Conservation (phyloP, 92 coral and sea anemone genomes). For the Porites rus region DNA sequence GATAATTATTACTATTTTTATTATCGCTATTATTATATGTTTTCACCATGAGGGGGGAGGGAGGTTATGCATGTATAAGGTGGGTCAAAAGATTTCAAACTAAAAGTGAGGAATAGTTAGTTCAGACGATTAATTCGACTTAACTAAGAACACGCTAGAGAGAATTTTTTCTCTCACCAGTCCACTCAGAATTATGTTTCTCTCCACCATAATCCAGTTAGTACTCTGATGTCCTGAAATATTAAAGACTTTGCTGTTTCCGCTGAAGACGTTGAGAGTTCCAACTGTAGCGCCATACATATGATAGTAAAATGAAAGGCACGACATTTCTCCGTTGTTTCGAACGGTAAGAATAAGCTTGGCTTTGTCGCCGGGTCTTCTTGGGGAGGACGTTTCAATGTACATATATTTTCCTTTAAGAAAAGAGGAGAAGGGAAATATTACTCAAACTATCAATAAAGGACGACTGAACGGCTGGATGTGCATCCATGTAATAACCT, state of each 20-base stretch:
- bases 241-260: background rate
- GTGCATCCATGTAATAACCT: too few species aligned
- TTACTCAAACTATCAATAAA: too few species aligned
- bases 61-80: too few species aligned
- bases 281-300: conserved; percentile 22
- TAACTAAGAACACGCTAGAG: too few species aligned
- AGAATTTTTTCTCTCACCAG: background rate
- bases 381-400: conserved; percentile 17
- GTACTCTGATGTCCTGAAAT: background rate
- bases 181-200: background rate
- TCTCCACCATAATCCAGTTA: conserved; percentile 1
- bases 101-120: too few species aligned
- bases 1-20: too few species aligned
- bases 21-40: too few species aligned
- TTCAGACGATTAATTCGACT: too few species aligned
- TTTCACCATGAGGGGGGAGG: too few species aligned
- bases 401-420: conserved; percentile 4
- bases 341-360: background rate
- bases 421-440: background rate
- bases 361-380: conserved; percentile 26
- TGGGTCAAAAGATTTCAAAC: too few species aligned
- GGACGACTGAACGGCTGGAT: too few species aligned
- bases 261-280: conserved; percentile 6
- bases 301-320: background rate
- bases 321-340: background rate